phyloP scores from a whole-genome alignment of 2,888 invertebrate species.

The Holacanthella duospinosa region DNA sequence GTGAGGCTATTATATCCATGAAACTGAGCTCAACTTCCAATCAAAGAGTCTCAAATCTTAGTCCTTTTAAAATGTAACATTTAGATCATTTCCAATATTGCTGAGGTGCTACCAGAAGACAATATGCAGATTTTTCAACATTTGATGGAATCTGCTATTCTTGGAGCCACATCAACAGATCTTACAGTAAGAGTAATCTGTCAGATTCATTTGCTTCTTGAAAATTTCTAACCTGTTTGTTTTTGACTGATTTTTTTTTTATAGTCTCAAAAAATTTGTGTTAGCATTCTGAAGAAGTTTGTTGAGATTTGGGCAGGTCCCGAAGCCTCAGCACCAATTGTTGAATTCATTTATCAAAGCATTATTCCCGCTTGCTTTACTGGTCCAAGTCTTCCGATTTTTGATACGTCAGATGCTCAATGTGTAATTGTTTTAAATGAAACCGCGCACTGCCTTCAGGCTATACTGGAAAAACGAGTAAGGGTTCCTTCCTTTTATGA shows the following conservation, averaged over 20 bases:
- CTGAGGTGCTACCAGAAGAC: no score
- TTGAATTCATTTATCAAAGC: conserved; percentile 46
- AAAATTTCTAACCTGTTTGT: no score
- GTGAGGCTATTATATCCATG: conserved; percentile 7
- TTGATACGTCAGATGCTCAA: conserved; percentile 47
- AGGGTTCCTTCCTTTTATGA: no score
- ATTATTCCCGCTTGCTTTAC: conserved; percentile 48
- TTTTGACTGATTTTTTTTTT: no score
- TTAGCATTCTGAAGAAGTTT: conserved; percentile 44
- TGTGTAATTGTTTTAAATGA: conserved; percentile 43
- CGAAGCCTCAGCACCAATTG: conserved; percentile 44
- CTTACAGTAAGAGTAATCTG: no score
- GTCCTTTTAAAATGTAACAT: no score
- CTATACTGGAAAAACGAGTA: conserved; percentile 39
- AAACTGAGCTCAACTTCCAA: background rate
- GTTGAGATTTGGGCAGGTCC: conserved; percentile 45
- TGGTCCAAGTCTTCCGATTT: conserved; percentile 46
- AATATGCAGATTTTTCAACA: no score
- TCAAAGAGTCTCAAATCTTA: no score
- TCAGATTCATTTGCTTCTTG: no score
- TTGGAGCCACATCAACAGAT: no score
- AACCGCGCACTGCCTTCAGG: conserved; percentile 39
- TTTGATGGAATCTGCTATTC: no score
- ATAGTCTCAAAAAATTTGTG: conserved; percentile 47
- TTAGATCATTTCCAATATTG: no score